These are phyloP conservation scores for Globia sparganii DNA, from an alignment of 2,888 invertebrate genomes.

Conservation along the genomic window DNA sequence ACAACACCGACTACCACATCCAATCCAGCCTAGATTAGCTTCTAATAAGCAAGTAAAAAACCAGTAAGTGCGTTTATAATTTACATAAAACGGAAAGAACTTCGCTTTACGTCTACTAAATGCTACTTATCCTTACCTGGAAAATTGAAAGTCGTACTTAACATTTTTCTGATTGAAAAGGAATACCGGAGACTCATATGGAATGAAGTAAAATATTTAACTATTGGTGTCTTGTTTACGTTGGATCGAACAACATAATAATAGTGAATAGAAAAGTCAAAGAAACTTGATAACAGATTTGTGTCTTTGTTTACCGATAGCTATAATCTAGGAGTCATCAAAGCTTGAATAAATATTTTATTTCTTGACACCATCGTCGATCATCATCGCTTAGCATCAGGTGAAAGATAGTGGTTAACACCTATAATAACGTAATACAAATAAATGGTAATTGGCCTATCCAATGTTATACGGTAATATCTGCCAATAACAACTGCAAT, in stretches of 20 bases:
- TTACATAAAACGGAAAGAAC: constrained; percentile 59
- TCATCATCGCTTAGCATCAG: neutral
- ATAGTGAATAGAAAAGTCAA: too few relatives aligned
- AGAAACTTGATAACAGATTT: neutral
- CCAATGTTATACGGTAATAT: constrained; percentile 2
- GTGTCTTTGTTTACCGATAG: neutral
- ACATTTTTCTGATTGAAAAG: constrained; percentile 65
- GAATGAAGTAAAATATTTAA: constrained; percentile 19
- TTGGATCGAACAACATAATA: neutral
- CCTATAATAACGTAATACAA: neutral
- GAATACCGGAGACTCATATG: constrained; percentile 25
- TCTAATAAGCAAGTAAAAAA: constrained; percentile 50
- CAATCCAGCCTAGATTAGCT: constrained; percentile 37
- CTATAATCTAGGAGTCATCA: too few relatives aligned
- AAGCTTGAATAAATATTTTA: neutral
- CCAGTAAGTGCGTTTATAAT: constrained; percentile 59
- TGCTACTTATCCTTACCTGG: constrained; percentile 44
- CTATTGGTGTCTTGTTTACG: constrained; percentile 15
- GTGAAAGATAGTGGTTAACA: neutral
- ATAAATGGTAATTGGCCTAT: neutral
- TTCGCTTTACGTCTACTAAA: constrained; percentile 55
- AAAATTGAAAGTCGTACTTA: constrained; percentile 57
- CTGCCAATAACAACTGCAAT: constrained; percentile 6
- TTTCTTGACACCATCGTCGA: neutral
- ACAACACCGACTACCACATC: constrained; percentile 30